Evolutionary conservation across 1,140 invertebrate genomes (phyloP).

Genomic region (Aphelenchoides avenae): DNA sequence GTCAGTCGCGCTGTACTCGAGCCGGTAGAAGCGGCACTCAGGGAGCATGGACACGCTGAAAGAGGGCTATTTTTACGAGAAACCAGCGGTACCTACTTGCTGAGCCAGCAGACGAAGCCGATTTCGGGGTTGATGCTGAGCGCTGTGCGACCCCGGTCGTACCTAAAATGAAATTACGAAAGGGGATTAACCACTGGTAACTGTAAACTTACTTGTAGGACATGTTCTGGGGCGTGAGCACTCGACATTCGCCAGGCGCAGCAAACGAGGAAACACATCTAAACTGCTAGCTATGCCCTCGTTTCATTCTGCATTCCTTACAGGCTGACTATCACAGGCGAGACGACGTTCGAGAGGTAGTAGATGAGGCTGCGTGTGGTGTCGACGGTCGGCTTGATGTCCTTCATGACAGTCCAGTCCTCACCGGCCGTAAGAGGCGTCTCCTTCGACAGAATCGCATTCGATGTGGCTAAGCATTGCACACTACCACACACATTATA

Average conservation of each 20-base stretch:
- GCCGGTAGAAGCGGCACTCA: constrained; percentile 72
- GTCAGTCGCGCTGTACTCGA: constrained; percentile 65
- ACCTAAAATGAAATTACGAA: too few relatives aligned
- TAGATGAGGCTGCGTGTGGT: constrained; percentile 37
- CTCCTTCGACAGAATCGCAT: too few relatives aligned
- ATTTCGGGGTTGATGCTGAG: constrained; percentile 44
- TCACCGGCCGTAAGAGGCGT: too few relatives aligned
- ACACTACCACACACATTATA: too few relatives aligned
- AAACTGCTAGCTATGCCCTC: too few relatives aligned
- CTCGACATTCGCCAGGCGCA: constrained; percentile 44
- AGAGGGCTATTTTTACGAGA: too few relatives aligned
- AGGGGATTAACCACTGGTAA: too few relatives aligned
- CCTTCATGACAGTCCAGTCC: constrained; percentile 42
- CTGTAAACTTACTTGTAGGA: constrained; percentile 61
- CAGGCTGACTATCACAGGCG: constrained; percentile 25
- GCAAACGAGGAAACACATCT: constrained; percentile 62
- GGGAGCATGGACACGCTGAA: constrained; percentile 75
- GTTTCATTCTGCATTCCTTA: background rate
- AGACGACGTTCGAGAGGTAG: constrained; percentile 40
- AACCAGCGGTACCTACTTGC: too few relatives aligned
- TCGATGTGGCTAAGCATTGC: too few relatives aligned
- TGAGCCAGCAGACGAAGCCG: constrained; percentile 77
- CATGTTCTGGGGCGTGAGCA: constrained; percentile 60
- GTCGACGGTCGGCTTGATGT: constrained; percentile 36
- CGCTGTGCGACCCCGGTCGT: constrained; percentile 26